These are phyloP conservation scores for Girardinichthys multiradiatus DNA, from an alignment of 2,113 vertebrate species.

Conservation along the genomic window DNA sequence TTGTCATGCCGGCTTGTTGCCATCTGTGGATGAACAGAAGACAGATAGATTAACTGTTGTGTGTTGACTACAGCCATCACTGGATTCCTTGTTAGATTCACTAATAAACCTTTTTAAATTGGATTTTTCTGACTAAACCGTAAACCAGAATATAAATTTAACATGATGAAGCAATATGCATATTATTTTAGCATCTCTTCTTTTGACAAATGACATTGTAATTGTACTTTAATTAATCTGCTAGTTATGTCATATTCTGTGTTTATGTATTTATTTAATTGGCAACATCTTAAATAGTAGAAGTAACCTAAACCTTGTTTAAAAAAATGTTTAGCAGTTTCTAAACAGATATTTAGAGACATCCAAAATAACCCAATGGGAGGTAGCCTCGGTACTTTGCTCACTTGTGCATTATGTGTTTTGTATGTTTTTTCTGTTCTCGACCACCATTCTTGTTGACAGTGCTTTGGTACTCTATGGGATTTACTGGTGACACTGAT, in stretches of 20 bases:
- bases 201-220: not conserved
- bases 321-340: too few species aligned
- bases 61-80: not conserved
- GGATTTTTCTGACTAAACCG: too few species aligned
- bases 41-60: slow-evolving; percentile 9
- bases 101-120: not conserved
- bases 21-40: slow-evolving; percentile 9
- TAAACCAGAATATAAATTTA: not conserved
- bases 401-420: not conserved
- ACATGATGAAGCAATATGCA: not conserved
- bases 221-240: not conserved
- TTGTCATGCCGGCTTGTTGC: not conserved
- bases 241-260: too few species aligned
- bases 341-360: too few species aligned
- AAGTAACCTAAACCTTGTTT: too few species aligned
- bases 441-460: too few species aligned
- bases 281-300: too few species aligned
- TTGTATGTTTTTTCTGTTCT: not conserved
- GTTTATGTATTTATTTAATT: not conserved
- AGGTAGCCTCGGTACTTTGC: not conserved
- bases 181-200: not conserved
- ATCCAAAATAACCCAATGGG: not conserved
- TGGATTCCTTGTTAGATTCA: not conserved
- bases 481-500: too few species aligned
- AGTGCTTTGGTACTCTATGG: too few species aligned